Base-by-base conservation (phyloP, 1,140 invertebrate species). In the Tetramorium simillimum region DNA sequence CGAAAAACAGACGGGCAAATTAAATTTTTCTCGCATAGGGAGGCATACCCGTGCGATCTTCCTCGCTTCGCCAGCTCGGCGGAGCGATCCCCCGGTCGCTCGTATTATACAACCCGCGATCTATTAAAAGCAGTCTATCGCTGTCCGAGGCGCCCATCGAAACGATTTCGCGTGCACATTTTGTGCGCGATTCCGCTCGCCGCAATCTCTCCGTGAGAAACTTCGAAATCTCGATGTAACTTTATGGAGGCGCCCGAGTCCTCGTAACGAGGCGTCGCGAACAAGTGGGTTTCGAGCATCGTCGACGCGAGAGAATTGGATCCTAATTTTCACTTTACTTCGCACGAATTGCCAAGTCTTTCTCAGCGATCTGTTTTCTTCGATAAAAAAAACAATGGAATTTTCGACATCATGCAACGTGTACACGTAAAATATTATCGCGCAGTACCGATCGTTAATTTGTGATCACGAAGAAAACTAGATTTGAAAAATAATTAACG, bases 1-100 rank as follows among this genome's bases (percentile, higher is more conserved):
- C 69, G 69, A 84, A 84, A 84, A 84, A 84, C 69, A 75, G 80
- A 84, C 69, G 80, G 56, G 53, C 69, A 84, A 84, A 84, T 84
- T 60, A 84, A 84, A 84, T 84, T 75, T 84, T 67, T 58, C 80
- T 62, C 24, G 40, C 53, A 56, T 37, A 62, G 40, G 24, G 9
- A 75, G 62, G 43, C 67, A 73, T 75, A 53, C 18, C 40, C 69
- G 40, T 37, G 80, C 69, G 40, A 75, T 84, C 72, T 24, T 46
- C 16, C 18, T 72, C 53, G 67, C 40, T 60, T 58, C 37, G 2
- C 18, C 37, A 21, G 9, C 53, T 24, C 24, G 40, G 49, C 12
- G 12, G 18, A 21, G 24, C 37, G 60, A 49, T 60, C 5, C 24
- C 18, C 51, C 33, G 33, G n/a, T 37, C 33, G 63, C 21, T 77